Evolutionary conservation across 2,797 vertebrate species (phyloP).

Genomic region (Anniella stebbinsi): DNA sequence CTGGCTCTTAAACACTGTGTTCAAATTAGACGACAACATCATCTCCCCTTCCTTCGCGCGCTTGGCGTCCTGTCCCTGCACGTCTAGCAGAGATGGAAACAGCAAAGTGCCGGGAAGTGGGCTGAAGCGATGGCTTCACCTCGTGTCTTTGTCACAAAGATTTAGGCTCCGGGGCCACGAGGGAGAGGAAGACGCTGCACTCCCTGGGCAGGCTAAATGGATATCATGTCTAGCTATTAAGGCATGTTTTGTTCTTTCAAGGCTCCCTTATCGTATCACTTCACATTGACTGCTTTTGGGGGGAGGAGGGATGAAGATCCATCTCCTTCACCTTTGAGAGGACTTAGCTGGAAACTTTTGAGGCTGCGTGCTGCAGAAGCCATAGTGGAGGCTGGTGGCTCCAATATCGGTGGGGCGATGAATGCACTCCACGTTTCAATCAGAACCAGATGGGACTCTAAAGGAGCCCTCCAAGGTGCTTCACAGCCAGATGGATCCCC

Average conservation of each 20-base stretch:
- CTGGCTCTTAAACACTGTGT: fast-evolving
- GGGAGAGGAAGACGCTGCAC: neutral
- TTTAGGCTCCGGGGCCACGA: neutral
- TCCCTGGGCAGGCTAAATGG: neutral
- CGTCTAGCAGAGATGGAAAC: neutral
- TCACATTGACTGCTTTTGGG: neutral
- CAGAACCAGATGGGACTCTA: neutral
- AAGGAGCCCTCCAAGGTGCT: neutral
- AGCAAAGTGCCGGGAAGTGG: neutral
- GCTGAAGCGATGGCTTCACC: neutral
- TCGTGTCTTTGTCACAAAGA: constrained; percentile 33
- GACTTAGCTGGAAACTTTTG: neutral
- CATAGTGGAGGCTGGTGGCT: too few relatives aligned
- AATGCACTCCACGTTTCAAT: neutral
- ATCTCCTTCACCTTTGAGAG: neutral
- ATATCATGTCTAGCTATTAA: constrained; percentile 24
- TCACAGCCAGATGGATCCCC: too few relatives aligned
- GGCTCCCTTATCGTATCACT: constrained; percentile 20
- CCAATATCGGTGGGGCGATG: neutral
- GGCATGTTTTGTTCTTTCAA: constrained; percentile 15
- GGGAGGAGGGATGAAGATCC: neutral
- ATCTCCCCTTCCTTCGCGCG: too few relatives aligned
- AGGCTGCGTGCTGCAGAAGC: neutral
- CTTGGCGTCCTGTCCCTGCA: neutral
- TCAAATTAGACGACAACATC: neutral